Evolutionary conservation across 2,113 vertebrate species (phyloP).

Genomic region (Bubo blakistoni): DNA sequence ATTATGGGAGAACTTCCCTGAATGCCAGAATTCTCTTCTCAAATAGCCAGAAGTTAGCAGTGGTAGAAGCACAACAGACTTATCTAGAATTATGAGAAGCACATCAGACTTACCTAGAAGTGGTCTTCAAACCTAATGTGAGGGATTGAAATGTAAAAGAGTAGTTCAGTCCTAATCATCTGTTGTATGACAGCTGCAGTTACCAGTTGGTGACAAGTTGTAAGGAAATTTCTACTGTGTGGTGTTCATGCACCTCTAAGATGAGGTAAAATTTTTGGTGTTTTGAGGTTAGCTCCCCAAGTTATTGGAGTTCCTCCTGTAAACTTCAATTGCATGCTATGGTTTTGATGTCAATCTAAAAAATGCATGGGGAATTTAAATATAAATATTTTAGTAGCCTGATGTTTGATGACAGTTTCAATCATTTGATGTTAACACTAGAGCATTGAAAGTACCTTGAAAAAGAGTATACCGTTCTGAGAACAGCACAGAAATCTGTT

Average conservation of each 20-base stretch:
- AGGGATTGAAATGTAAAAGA: background rate
- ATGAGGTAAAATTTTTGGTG: background rate
- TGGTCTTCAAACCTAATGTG: background rate
- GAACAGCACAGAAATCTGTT: background rate
- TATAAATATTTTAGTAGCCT: background rate
- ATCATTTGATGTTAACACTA: background rate
- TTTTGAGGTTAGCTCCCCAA: background rate
- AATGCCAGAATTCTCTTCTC: background rate
- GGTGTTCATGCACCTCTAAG: background rate
- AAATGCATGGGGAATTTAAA: background rate
- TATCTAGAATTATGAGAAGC: background rate
- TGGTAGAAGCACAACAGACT: background rate
- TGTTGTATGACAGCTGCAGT: background rate
- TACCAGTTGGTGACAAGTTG: background rate
- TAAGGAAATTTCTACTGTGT: background rate
- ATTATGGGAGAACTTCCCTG: background rate
- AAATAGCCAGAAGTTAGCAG: background rate
- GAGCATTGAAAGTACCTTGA: background rate
- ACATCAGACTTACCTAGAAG: background rate
- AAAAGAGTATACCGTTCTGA: background rate
- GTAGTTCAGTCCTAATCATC: background rate
- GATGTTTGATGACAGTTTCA: background rate
- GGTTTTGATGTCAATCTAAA: background rate
- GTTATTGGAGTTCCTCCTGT: background rate
- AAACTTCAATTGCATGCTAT: background rate